phyloP scores from a whole-genome alignment of 2,113 vertebrate genomes.

The Xenotilapia caudafasciata region DNA sequence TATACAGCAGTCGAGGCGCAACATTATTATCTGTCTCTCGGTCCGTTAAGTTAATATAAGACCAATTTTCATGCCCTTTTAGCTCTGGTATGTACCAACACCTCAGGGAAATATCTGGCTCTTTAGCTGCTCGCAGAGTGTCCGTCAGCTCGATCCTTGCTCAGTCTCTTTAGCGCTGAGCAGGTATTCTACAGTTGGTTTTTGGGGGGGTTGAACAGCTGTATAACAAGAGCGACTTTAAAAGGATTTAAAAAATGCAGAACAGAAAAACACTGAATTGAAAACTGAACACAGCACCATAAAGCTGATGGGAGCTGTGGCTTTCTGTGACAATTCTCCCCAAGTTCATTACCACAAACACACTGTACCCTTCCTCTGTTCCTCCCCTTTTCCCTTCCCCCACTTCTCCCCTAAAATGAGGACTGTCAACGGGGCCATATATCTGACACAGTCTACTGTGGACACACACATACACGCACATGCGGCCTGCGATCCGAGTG shows the following conservation, averaged over 20 bases:
- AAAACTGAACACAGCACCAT: background rate
- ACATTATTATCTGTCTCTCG: background rate
- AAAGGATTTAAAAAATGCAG: background rate
- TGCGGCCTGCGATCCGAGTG: background rate
- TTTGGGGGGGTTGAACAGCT: background rate
- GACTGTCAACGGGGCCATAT: constrained; percentile 47
- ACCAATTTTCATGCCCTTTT: background rate
- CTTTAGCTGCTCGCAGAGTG: background rate
- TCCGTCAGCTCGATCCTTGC: background rate
- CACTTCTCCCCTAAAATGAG: background rate
- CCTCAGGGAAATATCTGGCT: background rate
- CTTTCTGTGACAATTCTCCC: background rate
- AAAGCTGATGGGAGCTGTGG: background rate
- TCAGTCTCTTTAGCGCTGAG: background rate
- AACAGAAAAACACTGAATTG: background rate
- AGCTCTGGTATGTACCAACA: background rate
- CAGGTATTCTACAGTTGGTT: background rate
- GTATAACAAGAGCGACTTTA: background rate
- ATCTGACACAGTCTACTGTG: constrained; percentile 43
- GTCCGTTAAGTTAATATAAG: background rate
- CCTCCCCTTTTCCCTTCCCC: background rate
- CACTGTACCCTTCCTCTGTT: background rate
- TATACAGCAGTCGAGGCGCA: background rate
- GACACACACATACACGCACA: constrained; percentile 2
- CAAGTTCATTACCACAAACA: background rate